Percentiles rank a stretch among this genome's conserved stretches.
Conservation (phyloP, 2,797 vertebrate species). For the Australoheros facetus region DNA sequence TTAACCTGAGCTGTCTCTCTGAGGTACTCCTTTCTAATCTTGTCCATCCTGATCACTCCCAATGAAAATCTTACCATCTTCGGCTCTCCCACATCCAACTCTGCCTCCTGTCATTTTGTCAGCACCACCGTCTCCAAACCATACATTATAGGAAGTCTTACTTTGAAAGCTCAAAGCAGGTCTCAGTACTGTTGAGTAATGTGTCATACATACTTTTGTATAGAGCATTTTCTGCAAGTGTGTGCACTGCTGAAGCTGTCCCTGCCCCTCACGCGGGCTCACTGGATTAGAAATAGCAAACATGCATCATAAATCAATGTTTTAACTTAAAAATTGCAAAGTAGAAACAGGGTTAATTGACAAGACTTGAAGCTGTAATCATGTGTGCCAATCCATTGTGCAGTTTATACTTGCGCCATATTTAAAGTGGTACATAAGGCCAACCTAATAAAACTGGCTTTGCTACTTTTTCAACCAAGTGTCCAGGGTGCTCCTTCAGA, state of each 20-base stretch:
- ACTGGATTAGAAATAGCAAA: neutral
- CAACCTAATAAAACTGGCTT: neutral
- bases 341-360: neutral
- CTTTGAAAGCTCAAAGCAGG: neutral
- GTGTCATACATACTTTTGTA: neutral
- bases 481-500: neutral
- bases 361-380: neutral
- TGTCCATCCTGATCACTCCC: neutral
- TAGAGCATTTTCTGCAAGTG: neutral
- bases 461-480: neutral
- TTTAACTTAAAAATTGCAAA: neutral
- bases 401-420: neutral
- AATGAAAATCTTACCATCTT: no score
- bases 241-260: neutral
- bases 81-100: no score
- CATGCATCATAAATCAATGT: neutral
- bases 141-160: neutral
- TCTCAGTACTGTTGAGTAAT: neutral
- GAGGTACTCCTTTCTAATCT: neutral
- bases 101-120: neutral
- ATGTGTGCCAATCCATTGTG: neutral
- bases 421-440: neutral
- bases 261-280: neutral
- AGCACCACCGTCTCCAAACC: neutral
- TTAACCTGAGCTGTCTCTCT: no score